Conservation (phyloP, 1,140 invertebrate genomes). For the Lethrus apterus region DNA sequence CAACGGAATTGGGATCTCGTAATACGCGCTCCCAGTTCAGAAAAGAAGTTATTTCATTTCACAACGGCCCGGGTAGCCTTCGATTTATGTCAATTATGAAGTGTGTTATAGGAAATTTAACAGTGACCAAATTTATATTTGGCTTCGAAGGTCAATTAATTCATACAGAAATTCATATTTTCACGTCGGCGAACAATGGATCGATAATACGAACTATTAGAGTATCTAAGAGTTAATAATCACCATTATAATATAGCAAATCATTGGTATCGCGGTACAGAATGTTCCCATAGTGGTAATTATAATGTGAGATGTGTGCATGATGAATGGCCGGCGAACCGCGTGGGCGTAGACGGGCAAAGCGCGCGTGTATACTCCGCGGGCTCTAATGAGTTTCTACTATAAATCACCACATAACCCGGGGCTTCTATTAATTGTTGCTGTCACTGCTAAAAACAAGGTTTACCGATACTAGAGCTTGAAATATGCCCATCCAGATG, state of each 20-base stretch:
- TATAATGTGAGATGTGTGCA: slow-evolving; percentile 26
- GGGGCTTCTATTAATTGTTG: slow-evolving; percentile 29
- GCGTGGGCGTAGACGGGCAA: slow-evolving; percentile 17
- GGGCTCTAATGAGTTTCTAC: slow-evolving; percentile 29
- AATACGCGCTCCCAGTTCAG: no score
- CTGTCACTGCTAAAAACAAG: slow-evolving; percentile 27
- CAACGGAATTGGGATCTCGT: no score
- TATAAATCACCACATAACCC: slow-evolving; percentile 27
- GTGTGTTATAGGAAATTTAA: no score
- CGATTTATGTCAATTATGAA: no score
- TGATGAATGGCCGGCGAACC: slow-evolving; percentile 23
- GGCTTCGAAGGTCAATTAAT: no score
- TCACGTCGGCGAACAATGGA: no score
- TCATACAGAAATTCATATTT: no score
- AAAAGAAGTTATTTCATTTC: no score
- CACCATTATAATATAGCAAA: slow-evolving; percentile 22
- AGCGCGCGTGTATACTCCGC: slow-evolving; percentile 15
- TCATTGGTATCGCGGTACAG: slow-evolving; percentile 25
- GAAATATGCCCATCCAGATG: slow-evolving; percentile 22
- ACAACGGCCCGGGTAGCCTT: no score
- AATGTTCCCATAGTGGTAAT: slow-evolving; percentile 26
- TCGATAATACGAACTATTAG: slow-evolving; percentile 6
- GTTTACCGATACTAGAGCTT: slow-evolving; percentile 15
- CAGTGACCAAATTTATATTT: no score
- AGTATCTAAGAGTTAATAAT: slow-evolving; percentile 10